Evolutionary conservation across 2,113 vertebrate genomes (phyloP).

Genomic region (Elachura formosa): DNA sequence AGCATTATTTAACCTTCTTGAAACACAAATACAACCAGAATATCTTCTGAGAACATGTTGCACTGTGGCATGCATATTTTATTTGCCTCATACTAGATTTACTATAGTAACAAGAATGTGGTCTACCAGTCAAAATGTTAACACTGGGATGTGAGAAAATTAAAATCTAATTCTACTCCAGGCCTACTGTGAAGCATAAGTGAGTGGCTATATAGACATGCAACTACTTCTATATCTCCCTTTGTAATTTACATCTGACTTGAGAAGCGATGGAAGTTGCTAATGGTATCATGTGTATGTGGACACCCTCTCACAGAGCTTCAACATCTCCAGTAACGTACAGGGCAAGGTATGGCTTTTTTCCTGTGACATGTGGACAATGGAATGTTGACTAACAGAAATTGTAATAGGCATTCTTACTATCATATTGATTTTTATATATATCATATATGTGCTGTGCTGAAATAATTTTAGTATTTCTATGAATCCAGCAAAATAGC

Average conservation of each 20-base stretch:
- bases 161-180: background rate
- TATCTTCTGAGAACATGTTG: background rate
- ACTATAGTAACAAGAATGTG: background rate
- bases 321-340: background rate
- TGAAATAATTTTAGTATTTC: background rate
- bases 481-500: background rate
- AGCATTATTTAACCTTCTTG: background rate
- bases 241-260: background rate
- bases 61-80: background rate
- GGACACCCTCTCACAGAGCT: background rate
- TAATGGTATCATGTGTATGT: background rate
- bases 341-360: accelerated
- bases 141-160: background rate
- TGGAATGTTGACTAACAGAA: background rate
- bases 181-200: background rate
- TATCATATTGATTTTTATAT: background rate
- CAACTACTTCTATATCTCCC: background rate
- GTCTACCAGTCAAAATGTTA: background rate
- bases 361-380: background rate
- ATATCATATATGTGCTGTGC: background rate
- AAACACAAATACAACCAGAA: background rate
- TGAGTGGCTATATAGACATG: background rate
- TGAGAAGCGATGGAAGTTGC: background rate
- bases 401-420: background rate
- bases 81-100: background rate